Base-by-base conservation (phyloP, 2,888 invertebrate species). In the Junonia oenone region DNA sequence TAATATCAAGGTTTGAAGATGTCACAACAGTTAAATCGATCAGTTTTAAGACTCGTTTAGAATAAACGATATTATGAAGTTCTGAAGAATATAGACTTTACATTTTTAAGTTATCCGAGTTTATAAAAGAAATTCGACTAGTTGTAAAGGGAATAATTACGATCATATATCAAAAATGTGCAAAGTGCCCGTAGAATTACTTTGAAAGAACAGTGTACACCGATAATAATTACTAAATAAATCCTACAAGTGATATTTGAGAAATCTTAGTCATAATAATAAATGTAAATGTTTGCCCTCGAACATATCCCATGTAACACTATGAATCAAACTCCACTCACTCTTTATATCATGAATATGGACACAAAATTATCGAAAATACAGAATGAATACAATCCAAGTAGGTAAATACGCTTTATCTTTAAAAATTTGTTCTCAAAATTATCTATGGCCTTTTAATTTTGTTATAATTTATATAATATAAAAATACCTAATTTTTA, bases 261-360 rank as follows among this genome's bases (percentile, higher is more conserved):
- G 45, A 53, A 27, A 56, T 46, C 47, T 58, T 55, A 61, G 14
- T 53, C n/a, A 46, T 48, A n/a, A 59, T 55, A 51, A 49, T 59
- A 60, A 31, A 48, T 56, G 31, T 50, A 58, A 58, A 50, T 17
- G 17, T 35, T 55, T 40, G 56, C 55, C 57, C 57, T 60, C 63
- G 63, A 59, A 56, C 61, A 64, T 59, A 61, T 51, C 63, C 61
- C 59, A 61, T 45, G 27, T 51, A 54, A 51, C 47, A 45, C 56
- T 46, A 59, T 45, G 45, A 56, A 54, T 54, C 50, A 50, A 49
- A 56, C 47, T 46, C 47, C 64, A 63, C 55, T 56, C 65, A 63
- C 57, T 33, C 58, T 49, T 47, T 51, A 26, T 45, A 27, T 47
- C 15, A 38, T 51, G 45, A 50, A 43, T 56, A 58, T 51, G 57